Evolutionary conservation across 2,113 vertebrate genomes (phyloP).

Genomic region (Pardalotus punctatus): DNA sequence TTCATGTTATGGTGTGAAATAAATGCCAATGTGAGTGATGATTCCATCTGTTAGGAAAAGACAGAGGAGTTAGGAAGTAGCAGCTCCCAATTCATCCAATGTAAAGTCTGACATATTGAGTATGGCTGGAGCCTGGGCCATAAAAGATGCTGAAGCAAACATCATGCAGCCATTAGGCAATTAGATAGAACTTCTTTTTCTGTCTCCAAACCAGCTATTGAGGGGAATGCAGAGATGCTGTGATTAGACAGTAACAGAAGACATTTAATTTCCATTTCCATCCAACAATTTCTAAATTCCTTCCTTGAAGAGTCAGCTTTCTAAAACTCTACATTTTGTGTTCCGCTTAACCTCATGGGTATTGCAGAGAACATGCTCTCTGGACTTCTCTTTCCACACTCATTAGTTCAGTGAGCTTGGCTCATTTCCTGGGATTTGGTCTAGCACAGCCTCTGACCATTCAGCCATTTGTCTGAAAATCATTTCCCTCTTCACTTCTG

Average conservation of each 20-base stretch:
- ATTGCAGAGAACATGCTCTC: neutral
- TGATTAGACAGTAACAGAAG: neutral
- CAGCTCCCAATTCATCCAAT: neutral
- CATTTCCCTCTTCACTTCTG: conserved; percentile 50
- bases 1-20: neutral
- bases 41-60: neutral
- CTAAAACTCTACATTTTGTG: neutral
- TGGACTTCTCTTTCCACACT: conserved; percentile 18
- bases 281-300: conserved; percentile 20
- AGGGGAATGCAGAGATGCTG: neutral
- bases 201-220: neutral
- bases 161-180: neutral
- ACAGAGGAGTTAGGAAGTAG: neutral
- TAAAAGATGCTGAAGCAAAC: neutral
- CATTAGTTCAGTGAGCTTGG: conserved; percentile 40
- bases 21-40: neutral
- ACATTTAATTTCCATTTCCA: conserved; percentile 2
- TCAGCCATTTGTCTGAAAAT: conserved; percentile 37
- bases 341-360: conserved; percentile 7
- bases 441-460: conserved; percentile 39
- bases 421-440: conserved; percentile 54
- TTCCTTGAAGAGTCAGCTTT: conserved; percentile 33
- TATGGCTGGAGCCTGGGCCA: neutral
- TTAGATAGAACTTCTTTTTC: neutral
- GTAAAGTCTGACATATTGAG: neutral